Percentiles rank a stretch among this genome's conserved stretches.
phyloP scores from a whole-genome alignment of 2,113 vertebrate species.

The Cyanistes caeruleus region DNA sequence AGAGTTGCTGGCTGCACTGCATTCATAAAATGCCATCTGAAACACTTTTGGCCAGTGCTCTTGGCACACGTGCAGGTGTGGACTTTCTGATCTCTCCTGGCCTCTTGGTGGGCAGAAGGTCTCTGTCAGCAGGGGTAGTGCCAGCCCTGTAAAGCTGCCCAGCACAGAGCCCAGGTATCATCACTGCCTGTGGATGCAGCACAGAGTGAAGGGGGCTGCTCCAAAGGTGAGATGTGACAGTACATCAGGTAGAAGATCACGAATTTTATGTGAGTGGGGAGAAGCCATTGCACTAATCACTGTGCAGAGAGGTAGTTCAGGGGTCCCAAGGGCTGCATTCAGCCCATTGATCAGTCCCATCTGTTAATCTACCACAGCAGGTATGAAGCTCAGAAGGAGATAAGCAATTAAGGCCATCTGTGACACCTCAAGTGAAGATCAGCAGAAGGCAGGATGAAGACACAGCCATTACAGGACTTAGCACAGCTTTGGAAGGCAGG shows the following conservation, averaged over 20 bases:
- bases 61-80: neutral
- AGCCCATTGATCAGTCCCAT: neutral
- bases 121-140: neutral
- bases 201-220: neutral
- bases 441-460: neutral
- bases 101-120: neutral
- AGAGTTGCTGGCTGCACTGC: neutral
- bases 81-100: neutral
- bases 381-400: neutral
- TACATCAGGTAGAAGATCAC: neutral
- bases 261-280: neutral
- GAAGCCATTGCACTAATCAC: neutral
- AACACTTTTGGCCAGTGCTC: neutral
- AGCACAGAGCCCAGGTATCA: neutral
- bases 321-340: neutral
- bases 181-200: neutral
- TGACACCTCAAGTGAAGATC: neutral
- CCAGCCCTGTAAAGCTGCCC: neutral
- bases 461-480: neutral
- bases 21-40: neutral
- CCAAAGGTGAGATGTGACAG: neutral
- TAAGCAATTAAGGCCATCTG: neutral
- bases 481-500: neutral
- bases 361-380: neutral
- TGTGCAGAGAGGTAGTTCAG: neutral